Base-by-base conservation (phyloP, 2,113 vertebrate genomes). In the Thymallus thymallus region DNA sequence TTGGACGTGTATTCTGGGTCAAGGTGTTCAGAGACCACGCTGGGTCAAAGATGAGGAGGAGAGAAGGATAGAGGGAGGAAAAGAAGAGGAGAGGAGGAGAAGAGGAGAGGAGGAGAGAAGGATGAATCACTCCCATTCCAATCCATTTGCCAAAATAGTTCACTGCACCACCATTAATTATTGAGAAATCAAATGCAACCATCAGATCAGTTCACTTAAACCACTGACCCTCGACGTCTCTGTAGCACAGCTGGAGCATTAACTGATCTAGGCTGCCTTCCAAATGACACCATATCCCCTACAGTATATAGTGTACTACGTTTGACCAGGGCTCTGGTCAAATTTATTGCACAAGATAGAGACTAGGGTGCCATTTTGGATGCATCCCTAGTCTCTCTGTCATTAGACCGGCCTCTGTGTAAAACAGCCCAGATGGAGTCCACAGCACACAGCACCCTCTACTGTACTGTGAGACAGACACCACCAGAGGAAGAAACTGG, bases 391-490 rank as follows among this genome's bases (percentile, higher is more conserved):
- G 12, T 18, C 48, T 18, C 56, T 60, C n/a, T 64, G 14, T 12
- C 9, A 64, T 24, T 14, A 29, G 23, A 29, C 62, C 12, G 5
- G 4, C 62, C 26, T 61, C 58, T 4, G 20, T 61, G 9, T 5
- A 7, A 22, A n/a, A 61, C 20, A 61, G 58, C 5, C 22, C 30
- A 68, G 64, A 14, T 29, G 67, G 35, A 5, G 58, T 58, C 58
- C n/a, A n/a, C 56, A 60, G 71, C 26, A 20, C 6, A 71, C 56
- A 76, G 81, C 69, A 30, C 63, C 66, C 75, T 80, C 82, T 81
- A 7, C 35, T 79, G 76, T 81, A 7, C 35, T 79, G 76, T 73
- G 30, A 41, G 68, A 51, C 45, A 24, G 35, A 51, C 23, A 29
- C 10, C 14, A 51, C 26, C n/a, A 62, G 24, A 23, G 20, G 16